These are phyloP conservation scores for Dichetophora obliterata DNA, from an alignment of 2,888 invertebrate species.

Conservation along the genomic window DNA sequence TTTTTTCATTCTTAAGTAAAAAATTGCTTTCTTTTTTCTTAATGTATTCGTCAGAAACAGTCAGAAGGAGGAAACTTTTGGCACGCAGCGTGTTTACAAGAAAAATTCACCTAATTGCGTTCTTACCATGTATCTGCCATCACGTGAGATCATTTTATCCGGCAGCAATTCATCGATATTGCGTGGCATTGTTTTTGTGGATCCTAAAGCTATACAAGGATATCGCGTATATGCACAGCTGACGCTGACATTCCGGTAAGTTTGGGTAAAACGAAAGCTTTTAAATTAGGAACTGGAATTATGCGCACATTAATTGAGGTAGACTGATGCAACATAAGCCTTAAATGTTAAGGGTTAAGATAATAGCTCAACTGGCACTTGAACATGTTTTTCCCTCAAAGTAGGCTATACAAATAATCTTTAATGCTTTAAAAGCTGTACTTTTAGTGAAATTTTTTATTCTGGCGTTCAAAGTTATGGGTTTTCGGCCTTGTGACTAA, in stretches of 20 bases:
- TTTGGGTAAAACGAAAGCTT: slow-evolving; percentile 26
- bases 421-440: too few relatives aligned
- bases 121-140: slow-evolving; percentile 84
- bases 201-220: slow-evolving; percentile 84
- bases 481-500: too few relatives aligned
- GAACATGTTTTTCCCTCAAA: too few relatives aligned
- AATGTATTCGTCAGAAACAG: too few relatives aligned
- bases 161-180: slow-evolving; percentile 82
- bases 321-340: too few relatives aligned
- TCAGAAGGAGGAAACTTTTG: slow-evolving; percentile 60
- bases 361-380: too few relatives aligned
- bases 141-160: slow-evolving; percentile 83
- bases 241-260: slow-evolving; percentile 91
- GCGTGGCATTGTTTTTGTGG: slow-evolving; percentile 92
- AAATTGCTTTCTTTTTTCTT: background rate
- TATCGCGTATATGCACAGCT: slow-evolving; percentile 88
- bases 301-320: too few relatives aligned
- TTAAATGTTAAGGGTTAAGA: too few relatives aligned
- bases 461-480: too few relatives aligned
- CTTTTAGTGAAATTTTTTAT: too few relatives aligned
- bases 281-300: background rate
- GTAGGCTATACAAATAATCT: too few relatives aligned
- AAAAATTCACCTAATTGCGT: slow-evolving; percentile 90
- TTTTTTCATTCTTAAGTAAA: background rate
- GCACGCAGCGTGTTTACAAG: slow-evolving; percentile 80